Conservation (phyloP, 1,140 invertebrate genomes). For the Chrysomallon squamiferum region DNA sequence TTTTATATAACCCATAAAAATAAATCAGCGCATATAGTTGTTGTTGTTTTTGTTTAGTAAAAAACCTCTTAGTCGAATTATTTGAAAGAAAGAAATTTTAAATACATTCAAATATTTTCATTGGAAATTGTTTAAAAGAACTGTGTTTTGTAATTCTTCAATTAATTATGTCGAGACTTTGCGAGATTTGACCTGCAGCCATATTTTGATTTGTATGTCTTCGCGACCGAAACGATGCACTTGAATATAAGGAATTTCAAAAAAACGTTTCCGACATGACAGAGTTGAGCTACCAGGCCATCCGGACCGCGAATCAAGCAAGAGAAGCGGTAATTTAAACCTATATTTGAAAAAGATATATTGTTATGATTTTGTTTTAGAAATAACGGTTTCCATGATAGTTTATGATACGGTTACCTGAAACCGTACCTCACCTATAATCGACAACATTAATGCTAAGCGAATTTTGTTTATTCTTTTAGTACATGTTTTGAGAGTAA, state of each 20-base stretch:
- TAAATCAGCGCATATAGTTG: too few relatives aligned
- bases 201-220: constrained; percentile 4
- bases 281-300: constrained; percentile 57
- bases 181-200: not conserved
- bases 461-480: not conserved
- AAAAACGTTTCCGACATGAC: constrained; percentile 35
- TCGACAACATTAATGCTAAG: not conserved
- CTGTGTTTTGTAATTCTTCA: too few relatives aligned
- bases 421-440: not conserved
- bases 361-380: not conserved
- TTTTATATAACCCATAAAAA: too few relatives aligned
- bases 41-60: too few relatives aligned
- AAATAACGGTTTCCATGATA: constrained; percentile 7
- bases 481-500: too few relatives aligned
- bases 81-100: too few relatives aligned
- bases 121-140: too few relatives aligned
- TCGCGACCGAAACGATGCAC: not conserved
- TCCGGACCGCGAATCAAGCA: constrained; percentile 58
- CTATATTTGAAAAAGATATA: not conserved
- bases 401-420: constrained; percentile 9
- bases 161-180: too few relatives aligned
- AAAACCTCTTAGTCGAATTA: too few relatives aligned
- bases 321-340: constrained; percentile 54
- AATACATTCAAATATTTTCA: too few relatives aligned
- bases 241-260: too few relatives aligned